Conservation (phyloP, 2,888 invertebrate species). For the Drosophila mayaguana region DNA sequence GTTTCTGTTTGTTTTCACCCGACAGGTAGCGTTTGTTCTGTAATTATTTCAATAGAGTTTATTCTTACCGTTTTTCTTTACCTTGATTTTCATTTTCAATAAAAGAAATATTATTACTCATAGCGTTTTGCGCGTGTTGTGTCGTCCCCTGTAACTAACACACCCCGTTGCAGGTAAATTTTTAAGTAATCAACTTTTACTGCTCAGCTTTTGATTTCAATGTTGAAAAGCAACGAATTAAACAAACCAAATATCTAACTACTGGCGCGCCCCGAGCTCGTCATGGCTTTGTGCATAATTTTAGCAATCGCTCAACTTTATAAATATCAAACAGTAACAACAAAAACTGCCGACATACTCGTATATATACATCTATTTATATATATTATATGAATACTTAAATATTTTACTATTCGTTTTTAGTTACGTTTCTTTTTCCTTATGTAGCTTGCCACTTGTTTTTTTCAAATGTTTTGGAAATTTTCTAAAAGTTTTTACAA, state of each 20-base stretch:
- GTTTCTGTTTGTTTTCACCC: constrained; percentile 26
- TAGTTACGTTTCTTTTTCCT: constrained; percentile 56
- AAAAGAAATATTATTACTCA: constrained; percentile 19
- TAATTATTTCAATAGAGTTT: constrained; percentile 33
- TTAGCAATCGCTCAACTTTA: constrained; percentile 73
- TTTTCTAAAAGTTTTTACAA: constrained; percentile 43
- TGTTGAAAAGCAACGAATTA: constrained; percentile 33
- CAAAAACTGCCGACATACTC: constrained; percentile 61
- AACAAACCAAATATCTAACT: constrained; percentile 17
- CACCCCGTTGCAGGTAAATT: constrained; percentile 64
- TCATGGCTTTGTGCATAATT: constrained; percentile 75
- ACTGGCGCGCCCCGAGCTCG: constrained; percentile 43
- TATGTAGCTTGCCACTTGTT: constrained; percentile 74
- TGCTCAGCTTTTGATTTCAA: constrained; percentile 46
- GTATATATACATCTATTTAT: constrained; percentile 37
- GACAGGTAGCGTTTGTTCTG: constrained; percentile 46
- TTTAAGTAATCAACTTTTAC: constrained; percentile 39
- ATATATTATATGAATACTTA: constrained; percentile 37
- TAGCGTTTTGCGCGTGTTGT: constrained; percentile 62
- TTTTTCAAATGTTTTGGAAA: constrained; percentile 62
- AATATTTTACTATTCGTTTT: constrained; percentile 46
- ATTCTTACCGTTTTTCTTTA: constrained; percentile 15
- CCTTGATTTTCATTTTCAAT: constrained; percentile 13
- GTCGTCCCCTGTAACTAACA: constrained; percentile 75
- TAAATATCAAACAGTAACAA: constrained; percentile 63